phyloP scores from a whole-genome alignment of 2,113 vertebrate species.

The Chaetura pelagica region DNA sequence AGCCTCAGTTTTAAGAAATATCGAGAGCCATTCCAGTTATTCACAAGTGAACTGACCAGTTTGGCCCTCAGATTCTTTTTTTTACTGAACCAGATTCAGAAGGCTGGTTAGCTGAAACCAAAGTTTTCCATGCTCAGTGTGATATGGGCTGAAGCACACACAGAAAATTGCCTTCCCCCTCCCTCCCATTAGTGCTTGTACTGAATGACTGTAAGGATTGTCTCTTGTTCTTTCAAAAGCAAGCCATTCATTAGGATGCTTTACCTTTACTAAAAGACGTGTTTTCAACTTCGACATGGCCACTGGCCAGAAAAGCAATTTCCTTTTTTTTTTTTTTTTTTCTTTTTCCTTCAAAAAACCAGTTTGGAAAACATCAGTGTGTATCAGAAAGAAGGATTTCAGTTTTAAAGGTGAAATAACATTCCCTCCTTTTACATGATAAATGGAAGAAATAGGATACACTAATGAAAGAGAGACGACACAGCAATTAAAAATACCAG shows the following conservation, averaged over 20 bases:
- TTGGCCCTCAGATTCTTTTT: not conserved
- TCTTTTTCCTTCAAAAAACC: not conserved
- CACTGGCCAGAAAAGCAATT: constrained; percentile 82
- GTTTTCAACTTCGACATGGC: constrained; percentile 78
- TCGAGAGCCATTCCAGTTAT: not conserved
- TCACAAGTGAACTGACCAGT: not conserved
- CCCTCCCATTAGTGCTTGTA: constrained; percentile 38
- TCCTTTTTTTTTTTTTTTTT: constrained; percentile 71
- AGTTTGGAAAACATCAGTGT: constrained; percentile 67
- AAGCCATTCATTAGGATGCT: constrained; percentile 66
- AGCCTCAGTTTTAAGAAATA: not conserved
- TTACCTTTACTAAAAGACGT: constrained; percentile 72
- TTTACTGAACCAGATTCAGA: constrained; percentile 17
- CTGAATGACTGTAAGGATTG: constrained; percentile 68
- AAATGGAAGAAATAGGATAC: constrained; percentile 81
- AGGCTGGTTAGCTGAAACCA: constrained; percentile 36
- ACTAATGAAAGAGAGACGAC: constrained; percentile 69
- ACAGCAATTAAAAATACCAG: constrained; percentile 73
- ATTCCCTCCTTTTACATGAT: constrained; percentile 76
- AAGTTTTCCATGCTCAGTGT: not conserved
- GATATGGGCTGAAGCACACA: not conserved
- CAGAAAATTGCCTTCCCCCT: constrained; percentile 12
- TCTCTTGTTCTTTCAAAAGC: constrained; percentile 71
- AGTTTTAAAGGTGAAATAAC: constrained; percentile 79
- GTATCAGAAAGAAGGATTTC: constrained; percentile 77